A percentile compares a stretch with the other conserved stretches of the same genome.
These are phyloP conservation scores for Pyrochroa serraticornis DNA, from an alignment of 2,888 invertebrate genomes.

Conservation along the genomic window DNA sequence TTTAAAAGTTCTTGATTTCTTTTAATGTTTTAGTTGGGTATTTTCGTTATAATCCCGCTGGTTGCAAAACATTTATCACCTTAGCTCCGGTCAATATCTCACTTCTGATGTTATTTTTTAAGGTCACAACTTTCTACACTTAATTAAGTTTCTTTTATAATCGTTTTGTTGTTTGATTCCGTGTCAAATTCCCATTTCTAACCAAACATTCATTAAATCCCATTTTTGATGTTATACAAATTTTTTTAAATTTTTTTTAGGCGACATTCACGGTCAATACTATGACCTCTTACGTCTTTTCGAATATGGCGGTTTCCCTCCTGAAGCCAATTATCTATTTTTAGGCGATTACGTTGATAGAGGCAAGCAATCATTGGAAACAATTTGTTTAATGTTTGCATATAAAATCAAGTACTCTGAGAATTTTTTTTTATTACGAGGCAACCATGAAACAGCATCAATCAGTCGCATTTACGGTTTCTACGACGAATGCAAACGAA, in stretches of 20 bases:
- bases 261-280: conserved; percentile 99
- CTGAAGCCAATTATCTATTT: conserved; percentile 98
- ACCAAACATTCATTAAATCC: too few relatives aligned
- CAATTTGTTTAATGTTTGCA: conserved; percentile 94
- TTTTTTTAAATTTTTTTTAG: conserved; percentile 58
- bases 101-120: too few relatives aligned
- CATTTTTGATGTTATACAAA: too few relatives aligned
- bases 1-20: too few relatives aligned
- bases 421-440: conserved; percentile 96
- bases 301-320: conserved; percentile 98
- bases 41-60: too few relatives aligned
- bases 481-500: conserved; percentile 94
- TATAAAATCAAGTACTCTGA: conserved; percentile 99
- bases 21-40: conserved; percentile 18
- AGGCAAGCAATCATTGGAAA: conserved; percentile 97
- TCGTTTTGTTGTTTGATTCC: too few relatives aligned
- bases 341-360: conserved; percentile 98
- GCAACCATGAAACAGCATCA: conserved; percentile 98
- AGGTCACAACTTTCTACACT: too few relatives aligned
- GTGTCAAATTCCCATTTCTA: too few relatives aligned
- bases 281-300: conserved; percentile 96
- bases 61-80: too few relatives aligned
- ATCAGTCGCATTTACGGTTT: conserved; percentile 99
- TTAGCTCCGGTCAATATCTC: too few relatives aligned
- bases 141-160: too few relatives aligned